Evolutionary conservation across 2,888 invertebrate species (phyloP).

Genomic region (Brachypalpus laphriformis): DNA sequence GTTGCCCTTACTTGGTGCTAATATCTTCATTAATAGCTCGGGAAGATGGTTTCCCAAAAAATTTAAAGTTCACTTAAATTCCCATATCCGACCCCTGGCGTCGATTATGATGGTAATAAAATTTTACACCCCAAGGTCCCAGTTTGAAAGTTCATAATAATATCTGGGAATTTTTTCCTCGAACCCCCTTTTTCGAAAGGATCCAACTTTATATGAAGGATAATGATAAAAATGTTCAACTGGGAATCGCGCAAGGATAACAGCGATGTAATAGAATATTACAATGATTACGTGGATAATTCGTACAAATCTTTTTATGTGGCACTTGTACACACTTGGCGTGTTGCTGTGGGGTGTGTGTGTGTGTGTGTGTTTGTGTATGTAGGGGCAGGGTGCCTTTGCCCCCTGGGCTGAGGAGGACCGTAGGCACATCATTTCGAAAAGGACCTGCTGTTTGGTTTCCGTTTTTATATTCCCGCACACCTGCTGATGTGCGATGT

Average conservation of each 20-base stretch:
- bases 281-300: constrained; percentile 69
- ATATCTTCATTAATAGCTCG: constrained; percentile 3
- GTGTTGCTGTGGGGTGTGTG: constrained; percentile 8
- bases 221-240: constrained; percentile 64
- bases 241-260: constrained; percentile 57
- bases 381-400: background rate
- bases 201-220: constrained; percentile 36
- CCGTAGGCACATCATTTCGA: constrained; percentile 51
- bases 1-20: background rate
- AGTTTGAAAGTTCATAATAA: constrained; percentile 35
- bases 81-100: background rate
- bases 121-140: constrained; percentile 42
- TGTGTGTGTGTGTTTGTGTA: background rate
- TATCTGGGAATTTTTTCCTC: background rate
- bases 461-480: constrained; percentile 26
- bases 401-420: background rate
- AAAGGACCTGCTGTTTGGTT: constrained; percentile 53
- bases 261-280: constrained; percentile 67
- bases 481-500: constrained; percentile 34
- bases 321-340: constrained; percentile 49
- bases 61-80: constrained; percentile 44
- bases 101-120: constrained; percentile 59
- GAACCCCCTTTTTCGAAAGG: background rate
- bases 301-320: constrained; percentile 71
- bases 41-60: constrained; percentile 32